phyloP scores from a whole-genome alignment of 92 coral and sea anemone species.

The Ricordea florida region DNA sequence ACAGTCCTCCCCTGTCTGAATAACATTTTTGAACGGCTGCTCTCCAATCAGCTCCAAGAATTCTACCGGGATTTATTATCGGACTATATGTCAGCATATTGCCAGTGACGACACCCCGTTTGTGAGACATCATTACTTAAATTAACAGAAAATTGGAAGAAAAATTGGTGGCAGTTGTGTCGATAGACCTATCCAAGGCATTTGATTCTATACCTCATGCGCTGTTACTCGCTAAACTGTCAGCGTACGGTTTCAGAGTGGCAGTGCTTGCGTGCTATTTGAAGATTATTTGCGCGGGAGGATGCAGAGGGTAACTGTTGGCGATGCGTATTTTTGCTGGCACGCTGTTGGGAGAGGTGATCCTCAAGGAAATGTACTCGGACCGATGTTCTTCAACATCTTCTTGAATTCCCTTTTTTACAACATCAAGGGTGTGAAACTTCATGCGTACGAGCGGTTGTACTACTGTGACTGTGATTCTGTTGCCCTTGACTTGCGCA shows the following conservation, averaged over 20 bases:
- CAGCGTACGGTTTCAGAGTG: not conserved
- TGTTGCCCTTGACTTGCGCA: not conserved
- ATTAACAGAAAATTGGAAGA: slow-evolving; percentile 40
- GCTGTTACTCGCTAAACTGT: not conserved
- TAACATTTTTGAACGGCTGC: slow-evolving; percentile 51
- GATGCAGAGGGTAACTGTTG: slow-evolving; percentile 25
- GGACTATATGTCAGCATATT: slow-evolving; percentile 50
- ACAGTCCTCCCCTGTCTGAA: slow-evolving; percentile 54
- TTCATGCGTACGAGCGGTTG: slow-evolving; percentile 9
- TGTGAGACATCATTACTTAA: slow-evolving; percentile 36
- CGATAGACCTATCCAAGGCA: not conserved
- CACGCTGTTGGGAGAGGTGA: slow-evolving; percentile 35
- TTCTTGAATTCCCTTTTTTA: slow-evolving; percentile 17
- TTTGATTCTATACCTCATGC: not conserved
- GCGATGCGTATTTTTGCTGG: slow-evolving; percentile 31
- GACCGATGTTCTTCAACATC: slow-evolving; percentile 49
- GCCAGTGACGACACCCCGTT: slow-evolving; percentile 17
- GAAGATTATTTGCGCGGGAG: slow-evolving; percentile 9
- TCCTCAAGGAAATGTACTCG: slow-evolving; percentile 42
- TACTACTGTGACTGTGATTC: not conserved
- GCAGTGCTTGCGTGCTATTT: not conserved
- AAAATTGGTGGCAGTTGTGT: not conserved
- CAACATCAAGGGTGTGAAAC: not conserved
- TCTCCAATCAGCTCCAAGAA: slow-evolving; percentile 19
- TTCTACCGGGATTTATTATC: slow-evolving; percentile 22